Evolutionary conservation across 2,797 vertebrate species (phyloP).

Genomic region (Monodelphis domestica): DNA sequence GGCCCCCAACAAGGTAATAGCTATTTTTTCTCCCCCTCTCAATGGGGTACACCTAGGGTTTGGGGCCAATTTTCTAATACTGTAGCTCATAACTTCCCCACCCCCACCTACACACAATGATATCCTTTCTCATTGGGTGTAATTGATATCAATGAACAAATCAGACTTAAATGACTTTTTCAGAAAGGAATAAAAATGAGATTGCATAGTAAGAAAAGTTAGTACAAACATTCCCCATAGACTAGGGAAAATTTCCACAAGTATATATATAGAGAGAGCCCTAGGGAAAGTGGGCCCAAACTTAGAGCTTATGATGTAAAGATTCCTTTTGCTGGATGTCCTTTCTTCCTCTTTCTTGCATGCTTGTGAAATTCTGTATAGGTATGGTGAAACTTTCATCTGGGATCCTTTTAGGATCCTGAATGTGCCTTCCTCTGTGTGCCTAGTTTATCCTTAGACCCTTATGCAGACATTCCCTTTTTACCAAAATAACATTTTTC

Average conservation of each 20-base stretch:
- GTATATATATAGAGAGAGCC: not conserved
- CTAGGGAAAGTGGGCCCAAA: not conserved
- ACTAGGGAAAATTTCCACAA: not conserved
- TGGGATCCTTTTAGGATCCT: not conserved
- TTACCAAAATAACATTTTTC: not conserved
- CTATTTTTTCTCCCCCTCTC: too few relatives aligned
- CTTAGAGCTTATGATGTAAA: not conserved
- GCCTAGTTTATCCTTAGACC: not conserved
- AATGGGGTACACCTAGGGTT: not conserved
- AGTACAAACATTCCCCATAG: not conserved
- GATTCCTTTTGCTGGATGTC: not conserved
- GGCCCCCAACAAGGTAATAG: not conserved
- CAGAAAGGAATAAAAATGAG: not conserved
- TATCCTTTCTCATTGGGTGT: not conserved
- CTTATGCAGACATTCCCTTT: not conserved
- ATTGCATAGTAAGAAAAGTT: not conserved
- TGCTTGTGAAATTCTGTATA: not conserved
- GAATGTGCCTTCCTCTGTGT: not conserved
- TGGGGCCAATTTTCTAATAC: not conserved
- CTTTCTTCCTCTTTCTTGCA: not conserved
- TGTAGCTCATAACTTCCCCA: not conserved
- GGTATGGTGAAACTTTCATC: not conserved
- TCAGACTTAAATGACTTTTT: not conserved
- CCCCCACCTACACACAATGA: too few relatives aligned
- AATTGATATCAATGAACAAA: not conserved